Evolutionary conservation across 2,113 vertebrate species (phyloP).

Genomic region (Tychaedon coryphoeus): DNA sequence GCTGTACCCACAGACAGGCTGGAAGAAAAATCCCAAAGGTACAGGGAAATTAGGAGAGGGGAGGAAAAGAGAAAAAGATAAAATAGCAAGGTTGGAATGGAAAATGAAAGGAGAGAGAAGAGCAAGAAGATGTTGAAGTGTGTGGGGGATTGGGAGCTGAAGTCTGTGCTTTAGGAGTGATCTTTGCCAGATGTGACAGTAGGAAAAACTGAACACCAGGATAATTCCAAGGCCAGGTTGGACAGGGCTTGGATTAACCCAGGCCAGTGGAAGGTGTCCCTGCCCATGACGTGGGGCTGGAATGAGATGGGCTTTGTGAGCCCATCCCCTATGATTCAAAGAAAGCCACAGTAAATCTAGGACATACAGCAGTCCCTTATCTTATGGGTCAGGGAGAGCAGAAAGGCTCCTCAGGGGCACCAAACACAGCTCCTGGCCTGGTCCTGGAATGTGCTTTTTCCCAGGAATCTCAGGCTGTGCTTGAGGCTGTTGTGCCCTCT

Average conservation of each 20-base stretch:
- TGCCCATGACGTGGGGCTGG: too few species aligned
- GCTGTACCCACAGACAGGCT: not conserved
- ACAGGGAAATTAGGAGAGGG: not conserved
- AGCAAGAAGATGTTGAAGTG: not conserved
- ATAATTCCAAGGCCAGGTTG: too few species aligned
- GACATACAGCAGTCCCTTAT: not conserved
- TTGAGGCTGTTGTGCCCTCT: constrained; percentile 6
- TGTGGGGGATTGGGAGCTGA: not conserved
- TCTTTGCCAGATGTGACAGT: not conserved
- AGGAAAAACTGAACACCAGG: not conserved
- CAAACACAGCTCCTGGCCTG: not conserved
- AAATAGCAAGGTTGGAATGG: not conserved
- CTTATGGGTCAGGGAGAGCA: not conserved
- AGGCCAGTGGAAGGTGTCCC: too few species aligned
- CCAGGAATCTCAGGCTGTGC: not conserved
- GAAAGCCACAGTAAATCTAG: not conserved
- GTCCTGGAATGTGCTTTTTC: not conserved
- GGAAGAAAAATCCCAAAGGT: not conserved
- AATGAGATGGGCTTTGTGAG: too few species aligned
- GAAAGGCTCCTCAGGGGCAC: not conserved
- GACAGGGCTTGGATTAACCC: too few species aligned
- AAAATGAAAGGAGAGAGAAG: not conserved
- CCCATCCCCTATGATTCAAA: not conserved
- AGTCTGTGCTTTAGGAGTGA: not conserved
- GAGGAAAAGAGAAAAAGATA: not conserved